Evolutionary conservation across 2,888 invertebrate species (phyloP).

Genomic region (Melanostoma scalare): DNA sequence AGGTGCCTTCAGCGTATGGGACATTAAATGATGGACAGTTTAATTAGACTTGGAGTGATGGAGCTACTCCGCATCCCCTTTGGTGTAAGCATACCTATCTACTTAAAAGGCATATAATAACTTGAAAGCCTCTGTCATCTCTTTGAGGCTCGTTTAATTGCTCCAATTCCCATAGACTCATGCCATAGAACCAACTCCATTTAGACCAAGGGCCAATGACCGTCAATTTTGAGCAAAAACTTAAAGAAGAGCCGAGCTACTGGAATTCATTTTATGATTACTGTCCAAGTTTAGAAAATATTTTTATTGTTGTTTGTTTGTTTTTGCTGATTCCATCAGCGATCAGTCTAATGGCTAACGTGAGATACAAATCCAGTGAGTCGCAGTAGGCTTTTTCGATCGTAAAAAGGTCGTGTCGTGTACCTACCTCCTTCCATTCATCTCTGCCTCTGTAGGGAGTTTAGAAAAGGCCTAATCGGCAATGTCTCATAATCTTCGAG

Average conservation of each 20-base stretch:
- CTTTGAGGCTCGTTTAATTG: constrained; percentile 56
- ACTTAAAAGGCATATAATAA: constrained; percentile 3
- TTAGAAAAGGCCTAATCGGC: not conserved
- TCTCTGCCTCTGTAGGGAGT: not conserved
- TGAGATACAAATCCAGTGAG: constrained; percentile 29
- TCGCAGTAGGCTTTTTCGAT: not conserved
- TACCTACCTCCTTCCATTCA: not conserved
- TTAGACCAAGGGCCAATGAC: constrained; percentile 66
- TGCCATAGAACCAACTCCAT: constrained; percentile 8
- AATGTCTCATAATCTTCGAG: too few species aligned
- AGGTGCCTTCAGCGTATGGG: constrained; percentile 20
- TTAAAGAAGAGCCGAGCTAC: constrained; percentile 50
- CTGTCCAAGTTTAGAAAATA: constrained; percentile 36
- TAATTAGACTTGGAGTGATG: constrained; percentile 19
- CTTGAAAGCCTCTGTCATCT: constrained; percentile 10
- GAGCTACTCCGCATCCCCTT: too few species aligned
- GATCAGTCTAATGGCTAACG: constrained; percentile 48
- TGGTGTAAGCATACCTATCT: not conserved
- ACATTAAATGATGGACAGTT: constrained; percentile 51
- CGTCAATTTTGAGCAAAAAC: constrained; percentile 45
- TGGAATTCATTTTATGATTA: constrained; percentile 67
- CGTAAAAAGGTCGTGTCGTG: constrained; percentile 28
- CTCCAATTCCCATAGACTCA: constrained; percentile 67
- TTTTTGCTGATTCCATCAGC: constrained; percentile 47
- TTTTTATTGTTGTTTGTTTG: not conserved